phyloP scores from a whole-genome alignment of 2,797 vertebrate genomes.

The Ptychadena robeensis region DNA sequence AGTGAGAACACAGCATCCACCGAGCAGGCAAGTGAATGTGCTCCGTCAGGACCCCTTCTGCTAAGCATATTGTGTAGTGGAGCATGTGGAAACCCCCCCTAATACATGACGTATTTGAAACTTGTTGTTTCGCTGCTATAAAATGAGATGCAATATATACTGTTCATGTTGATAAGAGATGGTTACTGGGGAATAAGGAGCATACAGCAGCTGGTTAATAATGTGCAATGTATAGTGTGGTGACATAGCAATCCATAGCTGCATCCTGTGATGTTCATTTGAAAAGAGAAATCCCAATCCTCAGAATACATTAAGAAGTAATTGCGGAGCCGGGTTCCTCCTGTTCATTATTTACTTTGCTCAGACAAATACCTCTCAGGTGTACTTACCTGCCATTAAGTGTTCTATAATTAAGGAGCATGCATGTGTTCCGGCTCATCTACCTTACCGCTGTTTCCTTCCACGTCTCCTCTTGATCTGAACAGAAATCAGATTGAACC shows the following conservation, averaged over 20 bases:
- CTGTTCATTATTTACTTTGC: background rate
- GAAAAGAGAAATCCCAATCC: background rate
- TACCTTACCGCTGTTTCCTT: background rate
- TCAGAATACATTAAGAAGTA: background rate
- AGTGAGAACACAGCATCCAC: no score
- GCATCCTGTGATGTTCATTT: background rate
- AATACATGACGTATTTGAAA: no score
- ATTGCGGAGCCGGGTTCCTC: background rate
- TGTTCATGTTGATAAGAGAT: no score
- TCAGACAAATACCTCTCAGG: conserved; percentile 7
- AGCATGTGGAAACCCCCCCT: no score
- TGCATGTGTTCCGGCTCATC: background rate
- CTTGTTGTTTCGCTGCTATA: no score
- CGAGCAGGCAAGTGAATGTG: no score
- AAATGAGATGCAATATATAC: no score
- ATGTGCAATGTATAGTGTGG: background rate
- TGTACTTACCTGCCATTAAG: background rate
- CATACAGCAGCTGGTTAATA: background rate
- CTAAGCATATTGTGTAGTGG: no score
- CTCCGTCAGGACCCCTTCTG: no score
- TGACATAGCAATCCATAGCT: background rate
- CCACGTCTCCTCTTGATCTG: background rate
- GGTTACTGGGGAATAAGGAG: no score
- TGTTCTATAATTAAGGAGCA: background rate
- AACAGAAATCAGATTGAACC: background rate